A percentile compares a stretch with the other conserved stretches of the same genome.
Conservation (phyloP, 1,140 invertebrate species). For the Drosophila grimshawi region DNA sequence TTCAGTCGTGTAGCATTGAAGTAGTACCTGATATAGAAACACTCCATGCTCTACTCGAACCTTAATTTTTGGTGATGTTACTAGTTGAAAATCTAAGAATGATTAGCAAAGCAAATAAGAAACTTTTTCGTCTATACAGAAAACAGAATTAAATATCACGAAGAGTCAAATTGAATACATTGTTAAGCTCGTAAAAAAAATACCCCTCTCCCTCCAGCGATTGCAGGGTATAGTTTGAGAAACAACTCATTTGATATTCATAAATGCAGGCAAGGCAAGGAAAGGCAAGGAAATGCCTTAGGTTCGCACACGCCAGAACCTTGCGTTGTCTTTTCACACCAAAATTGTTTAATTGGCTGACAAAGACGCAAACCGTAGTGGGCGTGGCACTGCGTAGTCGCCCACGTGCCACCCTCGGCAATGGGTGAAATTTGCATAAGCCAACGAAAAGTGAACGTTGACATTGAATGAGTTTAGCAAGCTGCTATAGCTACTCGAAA, state of each 20-base stretch:
- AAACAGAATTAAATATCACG: no score
- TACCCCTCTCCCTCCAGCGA: no score
- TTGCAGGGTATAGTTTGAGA: slow-evolving; percentile 19
- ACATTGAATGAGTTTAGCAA: slow-evolving; percentile 79
- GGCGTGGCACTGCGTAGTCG: slow-evolving; percentile 1
- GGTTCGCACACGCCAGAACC: slow-evolving; percentile 40
- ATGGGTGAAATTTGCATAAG: slow-evolving; percentile 69
- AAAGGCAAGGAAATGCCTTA: slow-evolving; percentile 28
- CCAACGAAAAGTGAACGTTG: slow-evolving; percentile 66
- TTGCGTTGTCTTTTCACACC: slow-evolving; percentile 60
- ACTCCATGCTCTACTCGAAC: no score
- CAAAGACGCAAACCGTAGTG: slow-evolving; percentile 43
- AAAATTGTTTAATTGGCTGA: slow-evolving; percentile 81
- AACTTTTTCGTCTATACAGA: no score
- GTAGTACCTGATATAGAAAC: no score
- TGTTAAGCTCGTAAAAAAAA: no score
- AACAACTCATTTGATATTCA: slow-evolving; percentile 76
- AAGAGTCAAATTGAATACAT: no score
- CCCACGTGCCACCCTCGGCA: slow-evolving; percentile 14
- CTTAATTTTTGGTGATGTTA: no score
- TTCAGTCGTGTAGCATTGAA: no score
- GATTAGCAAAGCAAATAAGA: no score
- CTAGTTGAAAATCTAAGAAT: no score
- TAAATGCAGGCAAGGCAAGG: slow-evolving; percentile 57
- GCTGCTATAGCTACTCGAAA: slow-evolving; percentile 43